Percentiles rank a stretch among this genome's conserved stretches.
Conservation (phyloP, 2,797 vertebrate genomes). For the Discoglossus pictus region DNA sequence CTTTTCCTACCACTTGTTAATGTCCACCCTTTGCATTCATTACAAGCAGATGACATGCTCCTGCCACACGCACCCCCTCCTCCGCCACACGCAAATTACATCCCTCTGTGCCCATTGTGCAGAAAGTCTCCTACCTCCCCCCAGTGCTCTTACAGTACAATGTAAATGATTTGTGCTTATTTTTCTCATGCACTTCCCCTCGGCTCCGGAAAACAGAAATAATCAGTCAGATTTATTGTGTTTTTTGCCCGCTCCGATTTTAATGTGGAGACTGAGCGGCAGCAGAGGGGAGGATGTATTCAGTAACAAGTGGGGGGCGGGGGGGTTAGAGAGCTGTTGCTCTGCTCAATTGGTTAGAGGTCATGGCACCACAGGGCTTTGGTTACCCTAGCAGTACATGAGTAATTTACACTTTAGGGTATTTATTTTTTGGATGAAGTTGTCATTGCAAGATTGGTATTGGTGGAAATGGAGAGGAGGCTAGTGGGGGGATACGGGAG, state of each 20-base stretch:
- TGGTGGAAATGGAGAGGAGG: too few species aligned
- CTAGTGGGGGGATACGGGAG: constrained; percentile 28
- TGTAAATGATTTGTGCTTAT: neutral
- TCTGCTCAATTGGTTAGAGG: too few species aligned
- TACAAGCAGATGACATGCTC: too few species aligned
- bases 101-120: neutral
- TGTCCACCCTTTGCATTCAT: too few species aligned
- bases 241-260: neutral
- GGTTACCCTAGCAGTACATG: neutral
- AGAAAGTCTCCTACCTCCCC: neutral
- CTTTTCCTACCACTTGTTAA: too few species aligned
- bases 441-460: too few species aligned
- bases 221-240: neutral
- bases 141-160: neutral
- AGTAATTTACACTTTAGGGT: too few species aligned
- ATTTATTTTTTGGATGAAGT: too few species aligned
- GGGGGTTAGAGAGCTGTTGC: neutral
- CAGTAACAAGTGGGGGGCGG: neutral
- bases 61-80: neutral
- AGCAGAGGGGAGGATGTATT: neutral
- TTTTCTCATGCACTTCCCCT: neutral
- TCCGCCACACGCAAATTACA: neutral
- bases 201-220: neutral
- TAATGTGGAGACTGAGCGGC: neutral
- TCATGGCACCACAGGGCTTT: too few species aligned